Evolutionary conservation across 2,113 vertebrate genomes (phyloP).

Genomic region (Phylloscopus trochiloides): DNA sequence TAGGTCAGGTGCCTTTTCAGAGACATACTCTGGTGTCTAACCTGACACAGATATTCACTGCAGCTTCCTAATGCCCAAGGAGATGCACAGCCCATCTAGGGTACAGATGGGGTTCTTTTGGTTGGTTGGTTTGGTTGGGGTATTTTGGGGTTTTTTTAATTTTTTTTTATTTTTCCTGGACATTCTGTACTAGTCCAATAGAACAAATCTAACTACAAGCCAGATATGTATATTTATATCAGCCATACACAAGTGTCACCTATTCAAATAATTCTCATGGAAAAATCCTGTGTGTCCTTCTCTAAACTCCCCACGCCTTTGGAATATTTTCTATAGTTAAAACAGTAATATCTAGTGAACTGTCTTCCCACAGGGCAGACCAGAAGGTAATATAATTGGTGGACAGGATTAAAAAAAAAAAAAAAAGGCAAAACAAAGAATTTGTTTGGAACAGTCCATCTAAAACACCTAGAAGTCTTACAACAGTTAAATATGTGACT

Average conservation of each 20-base stretch:
- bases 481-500: not conserved
- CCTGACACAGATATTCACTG: not conserved
- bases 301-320: not conserved
- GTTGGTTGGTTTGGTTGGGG: not conserved
- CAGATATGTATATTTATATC: not conserved
- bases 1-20: not conserved
- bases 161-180: not conserved
- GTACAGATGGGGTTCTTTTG: not conserved
- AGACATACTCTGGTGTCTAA: not conserved
- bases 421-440: not conserved
- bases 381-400: not conserved
- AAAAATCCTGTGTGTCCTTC: not conserved
- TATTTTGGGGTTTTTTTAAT: not conserved
- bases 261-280: not conserved
- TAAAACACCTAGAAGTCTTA: not conserved
- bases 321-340: not conserved
- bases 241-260: not conserved
- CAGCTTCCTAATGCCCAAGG: not conserved
- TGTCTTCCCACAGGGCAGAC: not conserved
- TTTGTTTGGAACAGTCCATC: not conserved
- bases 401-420: too few species aligned
- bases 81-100: fast-evolving
- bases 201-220: not conserved
- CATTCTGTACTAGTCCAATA: not conserved
- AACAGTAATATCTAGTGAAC: not conserved